Percentiles rank a stretch among this genome's conserved stretches.
These are phyloP conservation scores for Netelia melanura DNA, from an alignment of 2,888 invertebrate genomes.

Conservation along the genomic window DNA sequence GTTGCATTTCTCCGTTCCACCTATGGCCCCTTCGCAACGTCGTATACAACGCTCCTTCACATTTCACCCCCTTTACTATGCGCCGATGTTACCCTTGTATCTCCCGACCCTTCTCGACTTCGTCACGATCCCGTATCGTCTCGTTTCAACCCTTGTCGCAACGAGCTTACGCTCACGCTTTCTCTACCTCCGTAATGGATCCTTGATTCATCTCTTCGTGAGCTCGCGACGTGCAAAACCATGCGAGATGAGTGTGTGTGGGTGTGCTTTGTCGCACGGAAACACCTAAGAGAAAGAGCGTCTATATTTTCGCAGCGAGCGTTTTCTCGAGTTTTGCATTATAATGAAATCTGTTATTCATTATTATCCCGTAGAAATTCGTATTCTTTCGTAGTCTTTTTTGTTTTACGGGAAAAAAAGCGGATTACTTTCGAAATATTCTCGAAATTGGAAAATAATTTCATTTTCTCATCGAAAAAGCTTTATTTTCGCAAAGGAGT, in stretches of 20 bases:
- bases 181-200: conserved; percentile 47
- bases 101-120: conserved; percentile 19
- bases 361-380: too few species aligned
- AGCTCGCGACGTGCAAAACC: not conserved
- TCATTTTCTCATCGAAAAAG: too few species aligned
- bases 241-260: conserved; percentile 24
- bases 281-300: not conserved
- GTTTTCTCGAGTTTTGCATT: too few species aligned
- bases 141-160: conserved; percentile 48
- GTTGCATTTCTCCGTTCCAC: conserved; percentile 43
- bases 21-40: conserved; percentile 57
- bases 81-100: conserved; percentile 2
- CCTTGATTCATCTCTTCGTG: conserved; percentile 34
- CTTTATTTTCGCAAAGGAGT: too few species aligned
- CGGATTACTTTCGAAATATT: too few species aligned
- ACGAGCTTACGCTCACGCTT: conserved; percentile 40
- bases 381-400: too few species aligned
- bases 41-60: conserved; percentile 13
- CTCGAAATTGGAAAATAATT: too few species aligned
- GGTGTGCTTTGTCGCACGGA: not conserved
- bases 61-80: conserved; percentile 31
- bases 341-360: too few species aligned
- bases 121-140: conserved; percentile 57
- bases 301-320: too few species aligned
- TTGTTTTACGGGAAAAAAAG: too few species aligned